These are phyloP conservation scores for Eupithecia pulchellata DNA, from an alignment of 2,888 invertebrate species.

Conservation along the genomic window DNA sequence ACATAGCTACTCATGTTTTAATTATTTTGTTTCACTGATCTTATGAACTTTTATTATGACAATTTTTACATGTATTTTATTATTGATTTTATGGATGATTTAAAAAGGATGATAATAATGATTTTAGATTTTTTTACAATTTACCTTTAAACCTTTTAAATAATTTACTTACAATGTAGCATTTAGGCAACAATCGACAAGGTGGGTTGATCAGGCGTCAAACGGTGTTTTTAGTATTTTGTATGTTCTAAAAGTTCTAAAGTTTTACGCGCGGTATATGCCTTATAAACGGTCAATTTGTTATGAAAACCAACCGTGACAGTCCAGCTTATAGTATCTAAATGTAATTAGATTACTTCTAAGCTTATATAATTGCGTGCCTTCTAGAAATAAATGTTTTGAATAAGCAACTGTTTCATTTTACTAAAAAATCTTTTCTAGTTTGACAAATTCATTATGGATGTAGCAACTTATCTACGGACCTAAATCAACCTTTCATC, in stretches of 20 bases:
- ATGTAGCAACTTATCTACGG: no score
- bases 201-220: slow-evolving; percentile 6
- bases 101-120: not conserved
- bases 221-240: slow-evolving; percentile 2
- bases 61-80: not conserved
- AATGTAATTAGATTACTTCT: not conserved
- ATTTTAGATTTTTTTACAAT: slow-evolving; percentile 1
- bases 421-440: no score
- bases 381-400: slow-evolving; percentile 36
- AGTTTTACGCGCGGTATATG: no score
- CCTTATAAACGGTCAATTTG: no score
- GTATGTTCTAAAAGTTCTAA: no score
- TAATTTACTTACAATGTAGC: slow-evolving; percentile 29
- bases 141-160: slow-evolving; percentile 11
- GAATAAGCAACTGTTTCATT: not conserved
- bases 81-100: not conserved
- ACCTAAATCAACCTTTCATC: no score
- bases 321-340: not conserved
- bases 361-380: slow-evolving; percentile 10
- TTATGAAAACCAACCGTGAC: no score
- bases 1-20: not conserved
- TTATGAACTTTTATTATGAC: not conserved
- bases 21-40: not conserved
- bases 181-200: slow-evolving; percentile 23
- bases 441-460: no score